Conservation (phyloP, 2,888 invertebrate genomes). For the Lasioglossum villosulum region DNA sequence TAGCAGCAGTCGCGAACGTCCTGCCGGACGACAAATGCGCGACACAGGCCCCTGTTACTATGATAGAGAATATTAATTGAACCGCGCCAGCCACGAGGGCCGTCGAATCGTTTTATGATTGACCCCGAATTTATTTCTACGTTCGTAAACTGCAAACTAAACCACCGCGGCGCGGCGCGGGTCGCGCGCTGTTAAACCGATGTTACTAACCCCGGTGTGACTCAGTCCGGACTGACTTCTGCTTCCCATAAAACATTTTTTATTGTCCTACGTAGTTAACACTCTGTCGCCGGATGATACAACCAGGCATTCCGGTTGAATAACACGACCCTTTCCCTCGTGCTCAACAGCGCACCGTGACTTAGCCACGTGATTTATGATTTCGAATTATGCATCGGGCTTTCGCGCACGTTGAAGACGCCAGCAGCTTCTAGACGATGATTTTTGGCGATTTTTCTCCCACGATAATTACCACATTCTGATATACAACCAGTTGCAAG, state of each 20-base stretch:
- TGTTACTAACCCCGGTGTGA: slow-evolving; percentile 2
- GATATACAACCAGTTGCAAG: no score
- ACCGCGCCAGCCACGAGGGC: slow-evolving; percentile 22
- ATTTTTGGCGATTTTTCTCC: not conserved
- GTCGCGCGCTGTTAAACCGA: slow-evolving; percentile 37
- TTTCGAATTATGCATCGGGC: not conserved
- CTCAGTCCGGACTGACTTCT: slow-evolving; percentile 21
- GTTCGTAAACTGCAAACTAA: slow-evolving; percentile 34
- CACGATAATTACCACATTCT: not conserved
- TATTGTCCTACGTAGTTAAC: slow-evolving; percentile 3
- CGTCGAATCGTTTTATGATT: slow-evolving; percentile 49
- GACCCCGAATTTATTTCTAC: slow-evolving; percentile 52
- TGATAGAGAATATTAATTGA: slow-evolving; percentile 51
- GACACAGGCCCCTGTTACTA: slow-evolving; percentile 25
- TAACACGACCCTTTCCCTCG: not conserved
- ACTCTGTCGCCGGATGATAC: slow-evolving; percentile 3
- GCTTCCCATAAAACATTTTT: slow-evolving; percentile 29
- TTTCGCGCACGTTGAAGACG: no score
- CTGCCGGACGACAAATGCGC: slow-evolving; percentile 39
- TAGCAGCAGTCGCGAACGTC: slow-evolving; percentile 46
- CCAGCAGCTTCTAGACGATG: not conserved
- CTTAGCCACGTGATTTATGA: not conserved
- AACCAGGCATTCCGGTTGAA: slow-evolving; percentile 2
- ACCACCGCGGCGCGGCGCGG: not conserved
- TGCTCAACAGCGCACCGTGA: not conserved